Percentiles rank a stretch among this genome's conserved stretches.
Conservation (phyloP, 1,140 invertebrate species). For the Anoplophora glabripennis region DNA sequence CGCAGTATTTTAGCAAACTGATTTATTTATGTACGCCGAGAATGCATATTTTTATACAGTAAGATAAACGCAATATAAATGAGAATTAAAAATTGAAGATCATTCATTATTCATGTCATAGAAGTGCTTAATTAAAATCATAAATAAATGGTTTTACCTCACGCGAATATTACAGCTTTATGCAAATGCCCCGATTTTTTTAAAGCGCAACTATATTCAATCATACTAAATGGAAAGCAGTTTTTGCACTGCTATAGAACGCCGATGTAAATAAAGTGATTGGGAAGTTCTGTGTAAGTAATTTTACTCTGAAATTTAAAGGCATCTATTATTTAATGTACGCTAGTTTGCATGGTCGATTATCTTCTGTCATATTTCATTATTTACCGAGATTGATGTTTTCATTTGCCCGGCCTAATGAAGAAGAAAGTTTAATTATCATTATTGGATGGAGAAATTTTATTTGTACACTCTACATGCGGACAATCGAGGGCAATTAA, state of each 20-base stretch:
- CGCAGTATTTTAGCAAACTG: slow-evolving; percentile 2
- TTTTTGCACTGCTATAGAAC: slow-evolving; percentile 15
- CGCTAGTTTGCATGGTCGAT: background rate
- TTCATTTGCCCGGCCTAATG: slow-evolving; percentile 3
- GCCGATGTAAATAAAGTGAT: slow-evolving; percentile 20
- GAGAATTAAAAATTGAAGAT: slow-evolving; percentile 13
- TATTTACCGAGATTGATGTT: slow-evolving; percentile 6
- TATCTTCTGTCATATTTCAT: slow-evolving; percentile 18
- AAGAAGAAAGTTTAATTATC: too few relatives aligned
- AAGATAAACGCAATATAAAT: background rate
- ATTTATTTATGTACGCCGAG: background rate
- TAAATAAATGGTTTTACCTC: slow-evolving; percentile 29
- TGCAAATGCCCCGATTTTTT: slow-evolving; percentile 24
- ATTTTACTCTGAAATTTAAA: too few relatives aligned
- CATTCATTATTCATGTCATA: slow-evolving; percentile 27
- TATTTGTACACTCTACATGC: too few relatives aligned
- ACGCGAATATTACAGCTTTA: slow-evolving; percentile 30
- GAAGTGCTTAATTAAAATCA: slow-evolving; percentile 30
- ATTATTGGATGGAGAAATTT: too few relatives aligned
- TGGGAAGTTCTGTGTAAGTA: slow-evolving; percentile 7
- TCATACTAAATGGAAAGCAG: slow-evolving; percentile 24
- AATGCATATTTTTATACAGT: slow-evolving; percentile 2
- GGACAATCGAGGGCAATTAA: too few relatives aligned
- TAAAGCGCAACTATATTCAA: slow-evolving; percentile 15
- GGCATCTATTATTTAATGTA: too few relatives aligned